These are phyloP conservation scores for Vimba vimba DNA, from an alignment of 2,113 vertebrate species.

Conservation along the genomic window DNA sequence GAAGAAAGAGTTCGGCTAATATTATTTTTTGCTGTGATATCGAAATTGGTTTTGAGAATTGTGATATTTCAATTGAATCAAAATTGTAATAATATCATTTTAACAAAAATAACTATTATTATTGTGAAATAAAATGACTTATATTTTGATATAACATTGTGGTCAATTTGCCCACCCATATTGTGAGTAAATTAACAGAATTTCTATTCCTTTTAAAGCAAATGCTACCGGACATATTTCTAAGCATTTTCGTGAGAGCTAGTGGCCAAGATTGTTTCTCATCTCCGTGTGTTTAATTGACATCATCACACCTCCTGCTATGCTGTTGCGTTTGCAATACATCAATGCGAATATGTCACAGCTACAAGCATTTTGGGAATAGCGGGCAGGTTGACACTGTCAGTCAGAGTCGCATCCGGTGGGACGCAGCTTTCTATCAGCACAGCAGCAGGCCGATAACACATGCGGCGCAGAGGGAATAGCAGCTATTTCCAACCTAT, in stretches of 20 bases:
- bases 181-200: neutral
- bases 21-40: neutral
- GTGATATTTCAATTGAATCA: neutral
- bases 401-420: slow-evolving; percentile 64
- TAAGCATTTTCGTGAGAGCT: neutral
- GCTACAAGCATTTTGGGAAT: slow-evolving; percentile 40
- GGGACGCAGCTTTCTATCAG: slow-evolving; percentile 66
- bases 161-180: neutral
- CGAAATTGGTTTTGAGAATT: no score
- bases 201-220: neutral
- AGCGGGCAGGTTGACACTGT: slow-evolving; percentile 66
- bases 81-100: neutral
- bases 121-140: neutral
- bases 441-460: slow-evolving; percentile 71
- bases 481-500: slow-evolving; percentile 59
- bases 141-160: neutral
- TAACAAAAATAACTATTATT: neutral
- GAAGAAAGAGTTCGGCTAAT: neutral
- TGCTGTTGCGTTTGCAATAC: slow-evolving; percentile 31
- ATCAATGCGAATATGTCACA: slow-evolving; percentile 44
- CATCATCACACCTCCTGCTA: slow-evolving; percentile 38
- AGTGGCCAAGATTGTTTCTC: neutral
- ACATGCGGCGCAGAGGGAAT: slow-evolving; percentile 64
- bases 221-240: neutral
- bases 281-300: slow-evolving; percentile 24